A percentile compares a stretch with the other conserved stretches of the same genome.
Evolutionary conservation across 2,113 vertebrate species (phyloP).

Genomic region (Oreotrochilus melanogaster): DNA sequence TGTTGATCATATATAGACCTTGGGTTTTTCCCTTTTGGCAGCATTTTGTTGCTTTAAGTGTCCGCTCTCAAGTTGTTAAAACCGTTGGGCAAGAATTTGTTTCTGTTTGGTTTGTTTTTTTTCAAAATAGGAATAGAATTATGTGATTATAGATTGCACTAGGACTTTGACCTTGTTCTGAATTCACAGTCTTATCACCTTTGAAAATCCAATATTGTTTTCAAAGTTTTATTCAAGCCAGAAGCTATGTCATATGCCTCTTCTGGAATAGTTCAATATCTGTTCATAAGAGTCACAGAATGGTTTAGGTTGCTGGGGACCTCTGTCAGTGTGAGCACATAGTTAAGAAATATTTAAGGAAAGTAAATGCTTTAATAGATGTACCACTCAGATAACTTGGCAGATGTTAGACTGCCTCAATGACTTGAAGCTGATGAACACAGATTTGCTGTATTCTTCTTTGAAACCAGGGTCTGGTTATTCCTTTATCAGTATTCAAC

Average conservation of each 20-base stretch:
- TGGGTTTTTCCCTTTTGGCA: constrained; percentile 49
- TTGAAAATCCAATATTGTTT: background rate
- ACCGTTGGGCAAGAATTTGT: constrained; percentile 21
- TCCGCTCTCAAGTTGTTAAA: constrained; percentile 49
- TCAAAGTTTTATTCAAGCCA: background rate
- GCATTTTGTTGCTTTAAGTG: constrained; percentile 25
- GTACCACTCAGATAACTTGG: background rate
- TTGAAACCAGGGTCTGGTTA: background rate
- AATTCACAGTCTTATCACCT: background rate
- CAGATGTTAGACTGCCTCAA: background rate
- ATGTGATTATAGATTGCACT: constrained; percentile 14
- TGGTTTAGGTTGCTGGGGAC: background rate
- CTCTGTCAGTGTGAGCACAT: background rate
- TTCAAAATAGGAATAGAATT: constrained; percentile 11
- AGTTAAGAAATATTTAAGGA: background rate
- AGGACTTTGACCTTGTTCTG: constrained; percentile 1
- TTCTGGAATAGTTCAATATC: background rate
- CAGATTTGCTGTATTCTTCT: background rate
- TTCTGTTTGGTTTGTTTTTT: constrained; percentile 44
- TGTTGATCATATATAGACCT: background rate
- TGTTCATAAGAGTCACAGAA: background rate
- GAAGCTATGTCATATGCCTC: background rate
- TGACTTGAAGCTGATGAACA: background rate
- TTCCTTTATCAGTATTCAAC: background rate
- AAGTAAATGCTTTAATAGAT: background rate